Conservation (phyloP, 2,113 vertebrate species). For the Callipepla californica region DNA sequence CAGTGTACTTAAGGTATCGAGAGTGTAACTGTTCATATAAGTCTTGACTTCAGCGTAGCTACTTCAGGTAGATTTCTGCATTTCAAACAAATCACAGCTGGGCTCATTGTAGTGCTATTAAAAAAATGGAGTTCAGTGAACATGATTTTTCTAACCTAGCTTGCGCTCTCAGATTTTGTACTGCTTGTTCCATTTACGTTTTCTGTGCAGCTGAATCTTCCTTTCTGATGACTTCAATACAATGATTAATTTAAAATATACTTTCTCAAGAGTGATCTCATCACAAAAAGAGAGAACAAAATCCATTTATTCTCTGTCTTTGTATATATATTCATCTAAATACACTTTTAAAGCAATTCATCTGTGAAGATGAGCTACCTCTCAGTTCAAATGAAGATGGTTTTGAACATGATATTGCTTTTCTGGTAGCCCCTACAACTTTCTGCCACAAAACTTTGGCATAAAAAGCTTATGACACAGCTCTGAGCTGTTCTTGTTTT, state of each 20-base stretch:
- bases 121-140: background rate
- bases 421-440: slow-evolving; percentile 2
- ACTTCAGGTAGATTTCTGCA: background rate
- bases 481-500: background rate
- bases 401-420: background rate
- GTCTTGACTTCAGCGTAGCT: background rate
- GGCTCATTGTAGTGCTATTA: background rate
- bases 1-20: slow-evolving; percentile 36
- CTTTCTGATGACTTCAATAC: slow-evolving; percentile 3
- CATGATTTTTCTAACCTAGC: background rate
- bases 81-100: slow-evolving; percentile 1
- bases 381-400: background rate
- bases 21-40: slow-evolving; percentile 46
- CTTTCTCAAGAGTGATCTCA: background rate
- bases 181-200: background rate
- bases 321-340: background rate
- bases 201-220: background rate
- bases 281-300: background rate
- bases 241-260: background rate
- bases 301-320: background rate
- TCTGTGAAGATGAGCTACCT: background rate
- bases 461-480: slow-evolving; percentile 15
- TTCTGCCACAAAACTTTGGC: background rate
- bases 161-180: background rate
- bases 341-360: slow-evolving; percentile 13